These are phyloP conservation scores for Dicycla oo DNA, from an alignment of 2,888 invertebrate genomes.

Conservation along the genomic window DNA sequence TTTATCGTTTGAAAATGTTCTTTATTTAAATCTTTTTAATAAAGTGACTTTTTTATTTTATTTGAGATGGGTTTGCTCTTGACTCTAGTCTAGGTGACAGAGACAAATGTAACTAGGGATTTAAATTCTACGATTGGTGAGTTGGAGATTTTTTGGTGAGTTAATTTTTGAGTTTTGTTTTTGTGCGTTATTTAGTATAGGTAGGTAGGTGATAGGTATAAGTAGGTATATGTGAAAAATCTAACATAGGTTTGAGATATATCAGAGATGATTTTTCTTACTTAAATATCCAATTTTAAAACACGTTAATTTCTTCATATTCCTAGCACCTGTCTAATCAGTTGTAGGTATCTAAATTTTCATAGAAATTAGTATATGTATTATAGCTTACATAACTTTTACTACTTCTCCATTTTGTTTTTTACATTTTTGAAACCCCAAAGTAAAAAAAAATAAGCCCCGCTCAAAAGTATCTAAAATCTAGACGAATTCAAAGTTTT, in stretches of 20 bases:
- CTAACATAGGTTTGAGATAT: not conserved
- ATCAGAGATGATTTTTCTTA: not conserved
- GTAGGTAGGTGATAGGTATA: not conserved
- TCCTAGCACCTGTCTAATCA: not conserved
- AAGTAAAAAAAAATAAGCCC: conserved; percentile 15
- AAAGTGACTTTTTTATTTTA: conserved; percentile 13
- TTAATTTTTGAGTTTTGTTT: too few relatives aligned
- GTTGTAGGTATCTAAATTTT: not conserved
- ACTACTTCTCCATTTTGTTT: conserved; percentile 2
- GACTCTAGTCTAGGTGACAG: too few relatives aligned
- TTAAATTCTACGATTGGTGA: conserved; percentile 13
- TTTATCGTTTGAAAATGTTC: conserved; percentile 8
- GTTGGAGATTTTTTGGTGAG: conserved; percentile 5
- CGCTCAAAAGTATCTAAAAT: conserved; percentile 72
- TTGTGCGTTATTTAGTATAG: too few relatives aligned
- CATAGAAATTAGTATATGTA: not conserved
- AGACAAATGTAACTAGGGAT: not conserved
- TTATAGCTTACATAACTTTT: not conserved
- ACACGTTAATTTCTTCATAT: not conserved
- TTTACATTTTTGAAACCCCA: not conserved
- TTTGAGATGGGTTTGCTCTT: too few relatives aligned
- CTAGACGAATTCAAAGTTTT: conserved; percentile 81
- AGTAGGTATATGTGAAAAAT: too few relatives aligned
- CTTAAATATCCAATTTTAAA: not conserved
- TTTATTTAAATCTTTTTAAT: conserved; percentile 35